A percentile compares a stretch with the other conserved stretches of the same genome.
Conservation (phyloP, 2,888 invertebrate species). For the Choreutis nemorana region DNA sequence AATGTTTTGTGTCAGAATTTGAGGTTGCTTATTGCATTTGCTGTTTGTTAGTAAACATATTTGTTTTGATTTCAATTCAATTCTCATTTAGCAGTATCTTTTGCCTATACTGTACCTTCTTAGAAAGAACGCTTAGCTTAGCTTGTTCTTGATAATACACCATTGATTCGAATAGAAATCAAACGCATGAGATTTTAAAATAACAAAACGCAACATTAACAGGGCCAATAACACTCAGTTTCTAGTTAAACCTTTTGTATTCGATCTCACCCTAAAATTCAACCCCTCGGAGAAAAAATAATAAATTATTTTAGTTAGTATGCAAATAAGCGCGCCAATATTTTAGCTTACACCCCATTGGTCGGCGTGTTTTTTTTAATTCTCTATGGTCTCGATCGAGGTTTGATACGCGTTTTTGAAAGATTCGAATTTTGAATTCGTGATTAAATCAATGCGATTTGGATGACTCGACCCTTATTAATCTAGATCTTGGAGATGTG, state of each 20-base stretch:
- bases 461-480: conserved; percentile 28
- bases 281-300: conserved; percentile 62
- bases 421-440: conserved; percentile 1
- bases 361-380: conserved; percentile 39
- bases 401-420: conserved; percentile 3
- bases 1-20: conserved; percentile 40
- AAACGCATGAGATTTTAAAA: too few species aligned
- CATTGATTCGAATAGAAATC: too few species aligned
- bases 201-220: too few species aligned
- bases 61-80: too few species aligned
- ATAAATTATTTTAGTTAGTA: conserved; percentile 68
- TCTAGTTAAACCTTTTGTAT: conserved; percentile 56
- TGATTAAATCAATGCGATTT: conserved; percentile 1
- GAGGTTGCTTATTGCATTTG: conserved; percentile 57
- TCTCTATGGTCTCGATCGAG: conserved; percentile 39
- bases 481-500: conserved; percentile 41
- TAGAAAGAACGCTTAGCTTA: too few species aligned
- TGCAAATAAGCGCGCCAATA: conserved; percentile 63
- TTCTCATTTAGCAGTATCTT: too few species aligned
- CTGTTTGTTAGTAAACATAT: conserved; percentile 49
- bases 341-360: conserved; percentile 62
- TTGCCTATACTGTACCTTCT: too few species aligned
- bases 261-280: conserved; percentile 45
- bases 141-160: too few species aligned
- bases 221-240: conserved; percentile 58